phyloP scores from a whole-genome alignment of 2,113 vertebrate species.

The Hystrix brachyura region DNA sequence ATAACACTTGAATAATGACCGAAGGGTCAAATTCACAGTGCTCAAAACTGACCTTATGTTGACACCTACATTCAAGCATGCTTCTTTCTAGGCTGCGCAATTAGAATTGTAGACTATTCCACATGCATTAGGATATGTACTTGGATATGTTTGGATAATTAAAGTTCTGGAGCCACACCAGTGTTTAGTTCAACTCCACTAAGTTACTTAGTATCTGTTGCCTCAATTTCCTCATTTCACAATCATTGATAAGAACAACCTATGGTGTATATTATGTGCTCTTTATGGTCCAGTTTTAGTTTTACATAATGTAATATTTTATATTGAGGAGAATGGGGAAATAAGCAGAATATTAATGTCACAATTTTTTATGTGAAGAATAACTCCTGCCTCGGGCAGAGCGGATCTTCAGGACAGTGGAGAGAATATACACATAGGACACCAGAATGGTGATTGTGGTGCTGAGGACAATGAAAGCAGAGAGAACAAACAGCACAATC shows the following conservation, averaged over 20 bases:
- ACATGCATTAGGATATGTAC: background rate
- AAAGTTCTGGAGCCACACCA: background rate
- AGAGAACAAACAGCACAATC: slow-evolving; percentile 71
- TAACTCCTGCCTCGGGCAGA: slow-evolving; percentile 76
- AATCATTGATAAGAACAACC: background rate
- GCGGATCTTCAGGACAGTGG: slow-evolving; percentile 79
- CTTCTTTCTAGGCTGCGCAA: background rate
- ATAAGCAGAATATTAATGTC: background rate
- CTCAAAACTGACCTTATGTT: background rate
- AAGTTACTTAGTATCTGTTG: background rate
- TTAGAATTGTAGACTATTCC: background rate
- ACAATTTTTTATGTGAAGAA: background rate
- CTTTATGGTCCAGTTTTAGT: background rate
- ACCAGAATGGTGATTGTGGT: slow-evolving; percentile 78
- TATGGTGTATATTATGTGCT: background rate
- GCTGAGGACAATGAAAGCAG: slow-evolving; percentile 79
- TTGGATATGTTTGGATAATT: background rate
- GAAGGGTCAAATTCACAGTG: background rate
- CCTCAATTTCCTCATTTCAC: slow-evolving; percentile 2
- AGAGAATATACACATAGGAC: slow-evolving; percentile 83
- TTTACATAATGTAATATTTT: background rate
- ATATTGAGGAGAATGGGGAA: background rate
- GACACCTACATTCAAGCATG: background rate
- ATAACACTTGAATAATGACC: background rate
- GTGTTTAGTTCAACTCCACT: background rate